Conservation (phyloP, 2,797 vertebrate species). For the Enoplosus armatus region DNA sequence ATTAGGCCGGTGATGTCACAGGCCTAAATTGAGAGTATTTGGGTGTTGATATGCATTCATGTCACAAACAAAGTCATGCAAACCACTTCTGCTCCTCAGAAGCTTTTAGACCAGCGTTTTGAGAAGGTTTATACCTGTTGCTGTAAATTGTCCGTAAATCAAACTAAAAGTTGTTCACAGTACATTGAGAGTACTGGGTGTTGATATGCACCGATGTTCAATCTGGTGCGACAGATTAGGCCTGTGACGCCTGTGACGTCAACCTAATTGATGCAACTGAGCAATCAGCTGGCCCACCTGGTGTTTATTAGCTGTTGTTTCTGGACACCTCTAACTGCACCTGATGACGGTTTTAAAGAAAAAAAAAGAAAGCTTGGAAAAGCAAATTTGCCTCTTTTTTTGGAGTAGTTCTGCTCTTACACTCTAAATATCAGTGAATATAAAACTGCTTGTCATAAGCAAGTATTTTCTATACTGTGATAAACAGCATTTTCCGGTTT, state of each 20-base stretch:
- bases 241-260: slow-evolving; percentile 12
- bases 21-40: no score
- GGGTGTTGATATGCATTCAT: no score
- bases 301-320: not conserved
- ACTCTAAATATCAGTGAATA: not conserved
- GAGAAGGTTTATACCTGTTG: not conserved
- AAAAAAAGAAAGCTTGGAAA: not conserved
- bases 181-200: not conserved
- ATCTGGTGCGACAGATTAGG: slow-evolving; percentile 2
- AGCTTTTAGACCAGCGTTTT: not conserved
- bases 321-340: not conserved
- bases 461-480: not conserved
- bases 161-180: not conserved
- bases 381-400: not conserved
- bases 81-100: not conserved
- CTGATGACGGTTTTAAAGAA: not conserved
- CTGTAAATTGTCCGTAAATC: not conserved
- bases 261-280: slow-evolving; percentile 10
- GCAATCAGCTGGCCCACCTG: slow-evolving; percentile 24
- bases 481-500: not conserved
- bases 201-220: not conserved
- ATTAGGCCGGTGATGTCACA: slow-evolving; percentile 24
- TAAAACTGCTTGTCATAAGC: not conserved
- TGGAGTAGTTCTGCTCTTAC: not conserved
- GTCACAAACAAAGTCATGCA: no score